Evolutionary conservation across 1,140 invertebrate species (phyloP), one percentile per base, ranked within the genome.

Genomic region (Heliconius eleuchia): DNA sequence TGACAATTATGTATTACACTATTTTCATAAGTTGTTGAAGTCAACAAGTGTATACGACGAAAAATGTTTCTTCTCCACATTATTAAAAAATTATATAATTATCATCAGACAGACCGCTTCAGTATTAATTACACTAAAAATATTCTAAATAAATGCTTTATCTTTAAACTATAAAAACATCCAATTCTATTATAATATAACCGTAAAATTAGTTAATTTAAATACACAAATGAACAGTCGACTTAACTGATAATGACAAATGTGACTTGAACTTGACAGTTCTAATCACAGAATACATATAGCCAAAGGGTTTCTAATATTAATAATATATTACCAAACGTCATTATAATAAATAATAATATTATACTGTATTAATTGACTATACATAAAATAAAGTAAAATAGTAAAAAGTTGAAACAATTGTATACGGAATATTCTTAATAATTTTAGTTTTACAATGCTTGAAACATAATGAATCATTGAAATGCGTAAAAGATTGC

Each of bases 401-500:
- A 46, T 46, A 13, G 1, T 46, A 46, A 2, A 52, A 16, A 52
- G 5, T 19, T 52, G 19, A 19, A 52, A 19, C 16, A 52, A 52
- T 19, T 52, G 50, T 52, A 18, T 52, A 19, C 19, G 16, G 7
- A 52, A 52, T 7, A 27, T 60, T 60, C 19, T 60, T 37, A 13
- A 16, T 18, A 16, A 27, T 77, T 71, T 52, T 77, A 77, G 79
- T 75, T 6, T 81, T 82, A 52, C 73, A 76, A 71, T 86, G 85
- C 57, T 52, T 50, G 55, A 70, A 74, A 11, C 19, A 23, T 0
- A 87, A 92, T 73, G 88, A 90, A 86, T 77, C 83, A 13, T n/a
- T 80, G n/a, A 66, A 74, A 13, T 90, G 88, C 60, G 85, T 87
- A 9, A 39, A 73, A 8, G 52, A 71, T 23, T 92, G 89, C 78